Evolutionary conservation across 1,140 invertebrate species (phyloP).

Genomic region (Nomia melanderi): DNA sequence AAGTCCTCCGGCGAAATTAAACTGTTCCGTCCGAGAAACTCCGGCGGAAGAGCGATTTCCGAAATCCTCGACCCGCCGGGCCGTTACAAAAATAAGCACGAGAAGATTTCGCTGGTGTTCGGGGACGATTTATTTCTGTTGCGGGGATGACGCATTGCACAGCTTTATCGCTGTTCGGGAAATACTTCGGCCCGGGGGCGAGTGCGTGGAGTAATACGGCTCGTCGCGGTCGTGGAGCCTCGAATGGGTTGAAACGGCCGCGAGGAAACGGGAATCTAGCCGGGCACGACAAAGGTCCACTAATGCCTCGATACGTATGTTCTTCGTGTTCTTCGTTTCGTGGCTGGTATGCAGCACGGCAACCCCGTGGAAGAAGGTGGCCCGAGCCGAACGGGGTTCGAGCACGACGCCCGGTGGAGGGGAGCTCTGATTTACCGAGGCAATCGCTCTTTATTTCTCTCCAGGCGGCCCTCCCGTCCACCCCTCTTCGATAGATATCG

Average conservation of each 20-base stretch:
- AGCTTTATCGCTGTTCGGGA: slow-evolving; percentile 65
- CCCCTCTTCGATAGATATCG: slow-evolving; percentile 79
- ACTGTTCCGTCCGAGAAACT: slow-evolving; percentile 14
- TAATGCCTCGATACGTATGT: slow-evolving; percentile 80
- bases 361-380: slow-evolving; percentile 52
- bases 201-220: slow-evolving; percentile 48
- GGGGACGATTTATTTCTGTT: slow-evolving; percentile 59
- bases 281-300: slow-evolving; percentile 71
- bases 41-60: slow-evolving; percentile 44
- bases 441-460: slow-evolving; percentile 82
- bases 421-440: slow-evolving; percentile 79
- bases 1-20: slow-evolving; percentile 3
- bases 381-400: slow-evolving; percentile 41
- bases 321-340: slow-evolving; percentile 66
- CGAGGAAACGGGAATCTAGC: slow-evolving; percentile 55
- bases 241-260: slow-evolving; percentile 56
- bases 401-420: slow-evolving; percentile 49
- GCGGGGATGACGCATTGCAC: slow-evolving; percentile 60
- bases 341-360: slow-evolving; percentile 65
- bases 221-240: slow-evolving; percentile 31
- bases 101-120: slow-evolving; percentile 63
- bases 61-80: slow-evolving; percentile 42
- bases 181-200: slow-evolving; percentile 51
- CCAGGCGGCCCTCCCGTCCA: slow-evolving; percentile 78
- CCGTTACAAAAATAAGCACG: slow-evolving; percentile 59